Percentiles rank a stretch among this genome's conserved stretches.
Evolutionary conservation across 2,113 vertebrate species (phyloP).

Genomic region (Calypte anna): DNA sequence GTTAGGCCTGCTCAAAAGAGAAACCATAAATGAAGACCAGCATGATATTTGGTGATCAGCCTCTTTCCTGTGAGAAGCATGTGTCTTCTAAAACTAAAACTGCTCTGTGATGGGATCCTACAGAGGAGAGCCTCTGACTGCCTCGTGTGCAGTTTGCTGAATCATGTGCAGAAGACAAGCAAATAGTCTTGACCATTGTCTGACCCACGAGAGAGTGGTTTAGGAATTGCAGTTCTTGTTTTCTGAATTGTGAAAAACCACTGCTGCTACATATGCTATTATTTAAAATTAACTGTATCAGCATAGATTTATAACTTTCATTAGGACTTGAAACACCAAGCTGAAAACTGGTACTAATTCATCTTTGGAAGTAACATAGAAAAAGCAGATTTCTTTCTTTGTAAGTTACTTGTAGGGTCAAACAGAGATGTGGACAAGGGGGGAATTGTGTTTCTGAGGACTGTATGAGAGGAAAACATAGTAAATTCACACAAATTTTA

Average conservation of each 20-base stretch:
- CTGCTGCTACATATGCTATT: neutral
- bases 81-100: accelerated
- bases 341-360: accelerated
- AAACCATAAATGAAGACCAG: no score
- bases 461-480: neutral
- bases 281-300: neutral
- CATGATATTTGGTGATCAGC: accelerated
- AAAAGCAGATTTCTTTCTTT: neutral
- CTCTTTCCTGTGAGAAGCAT: neutral
- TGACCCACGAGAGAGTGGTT: accelerated
- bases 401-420: neutral
- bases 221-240: neutral
- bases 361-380: neutral
- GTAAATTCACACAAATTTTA: neutral
- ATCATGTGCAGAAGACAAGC: neutral
- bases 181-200: accelerated
- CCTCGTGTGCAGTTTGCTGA: accelerated
- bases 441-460: neutral
- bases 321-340: neutral
- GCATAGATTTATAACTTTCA: neutral
- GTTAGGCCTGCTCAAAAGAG: neutral
- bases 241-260: neutral
- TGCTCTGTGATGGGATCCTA: neutral
- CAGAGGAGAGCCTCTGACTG: neutral
- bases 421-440: accelerated